Base-by-base conservation (phyloP, 2,888 invertebrate genomes). In the Nemapogon koenigi region DNA sequence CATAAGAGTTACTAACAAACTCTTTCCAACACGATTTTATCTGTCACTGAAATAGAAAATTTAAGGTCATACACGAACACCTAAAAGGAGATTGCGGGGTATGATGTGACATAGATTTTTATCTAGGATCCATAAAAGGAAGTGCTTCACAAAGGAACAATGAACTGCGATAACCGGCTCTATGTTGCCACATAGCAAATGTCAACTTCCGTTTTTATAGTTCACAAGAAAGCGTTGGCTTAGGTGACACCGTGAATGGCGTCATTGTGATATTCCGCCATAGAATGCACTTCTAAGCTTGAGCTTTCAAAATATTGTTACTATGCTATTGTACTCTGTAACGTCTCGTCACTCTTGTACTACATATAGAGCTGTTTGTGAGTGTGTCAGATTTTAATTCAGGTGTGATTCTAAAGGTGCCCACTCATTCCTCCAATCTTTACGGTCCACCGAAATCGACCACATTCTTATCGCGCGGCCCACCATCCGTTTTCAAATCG, bases 291-390 rank as follows among this genome's bases (percentile, higher is more conserved):
- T 57, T 55, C 55, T 61, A 57, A 58, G 50, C 53, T 51, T 40
- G 50, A 51, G 53, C 57, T 56, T 63, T 62, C 59, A 62, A 62
- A 65, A 67, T 67, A 62, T 64, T 62, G 59, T 64, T 57, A 57
- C 55, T 45, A 45, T 29, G 47, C 49, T 44, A 59, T 63, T 64
- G 57, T 65, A 45, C 43, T 38, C 47, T 49, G 51, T 50, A 51
- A 49, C 48, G 46, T 41, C 37, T 19, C 37, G 30, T 40, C 40
- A 36, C 19, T 30, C 10, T 11, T 16, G 4, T 10, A 29, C 26
- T 6, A 4, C 13, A 14, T 36, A 30, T 31, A 16, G 40, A 29
- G 32, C 16, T 13, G 18, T 4, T n/a, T 39, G 11, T 11, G 18
- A 10, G 27, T 39, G 33, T 39, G 28, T 8, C 19, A 30, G 10